Evolutionary conservation across 2,888 invertebrate species (phyloP), one percentile per base, ranked within the genome.

Genomic region (Drosophila trichaetosa): DNA sequence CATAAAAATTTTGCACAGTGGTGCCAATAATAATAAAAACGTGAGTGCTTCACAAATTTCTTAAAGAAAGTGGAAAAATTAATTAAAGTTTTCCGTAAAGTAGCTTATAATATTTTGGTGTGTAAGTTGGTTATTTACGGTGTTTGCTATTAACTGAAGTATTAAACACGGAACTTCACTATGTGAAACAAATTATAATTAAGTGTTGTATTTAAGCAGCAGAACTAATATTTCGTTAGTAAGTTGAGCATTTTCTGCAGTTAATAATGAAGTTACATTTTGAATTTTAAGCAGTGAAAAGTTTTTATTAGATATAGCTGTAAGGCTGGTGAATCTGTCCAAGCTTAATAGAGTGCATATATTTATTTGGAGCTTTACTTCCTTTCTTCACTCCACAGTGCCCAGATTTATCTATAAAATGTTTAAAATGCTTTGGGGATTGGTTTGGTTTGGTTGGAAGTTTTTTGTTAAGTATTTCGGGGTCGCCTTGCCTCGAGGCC

Each of bases 341-440:
- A 33, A 11, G 33, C 0, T 24, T 46, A 11, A 33, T 27, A 8
- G 4, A 27, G 36, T 59, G 49, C 58, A 48, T 51, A 65, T 61
- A 16, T 36, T 16, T 1, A 29, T 18, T n/a, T 18, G 18, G 10
- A 18, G 18, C 21, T 4, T 3, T 11, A 29, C 2, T 8, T 57
- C 1, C 0, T 11, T 13, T n/a, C 4, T 27, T 21, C 27, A 34
- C 5, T n/a, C 27, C 67, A 73, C 33, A 56, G 75, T 80, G 54
- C 58, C 33, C 31, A 57, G 67, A 66, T 57, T 71, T 69, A 64
- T 76, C 65, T 69, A 51, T 49, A 52, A 66, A 80, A 57, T 76
- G 62, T 69, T 77, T 60, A 53, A 83, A 80, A 69, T 79, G 70
- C 71, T 69, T 59, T 76, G 4, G 46, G 46, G 21, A 33, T 33